Percentiles rank a stretch among this genome's conserved stretches.
phyloP scores from a whole-genome alignment of 92 coral and sea anemone species.

The Muricea muricata region DNA sequence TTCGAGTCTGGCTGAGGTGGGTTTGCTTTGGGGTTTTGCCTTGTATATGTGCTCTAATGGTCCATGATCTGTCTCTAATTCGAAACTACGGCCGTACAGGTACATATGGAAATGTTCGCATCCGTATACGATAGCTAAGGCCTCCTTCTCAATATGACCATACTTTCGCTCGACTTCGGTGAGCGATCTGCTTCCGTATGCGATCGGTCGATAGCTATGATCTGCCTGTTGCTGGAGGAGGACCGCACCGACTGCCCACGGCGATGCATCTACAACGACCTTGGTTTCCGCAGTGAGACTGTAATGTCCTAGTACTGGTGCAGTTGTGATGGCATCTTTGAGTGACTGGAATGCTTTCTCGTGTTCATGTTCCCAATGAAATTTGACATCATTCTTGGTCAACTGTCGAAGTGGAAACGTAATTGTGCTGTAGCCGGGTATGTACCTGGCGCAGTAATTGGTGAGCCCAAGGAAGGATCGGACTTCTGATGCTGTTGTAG shows the following conservation, averaged over 20 bases:
- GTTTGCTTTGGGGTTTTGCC: slow-evolving; percentile 34
- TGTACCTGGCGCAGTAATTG: slow-evolving; percentile 28
- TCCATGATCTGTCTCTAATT: slow-evolving; percentile 61
- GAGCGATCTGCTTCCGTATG: slow-evolving; percentile 52
- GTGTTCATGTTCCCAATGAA: slow-evolving; percentile 52
- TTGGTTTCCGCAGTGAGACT: slow-evolving; percentile 31
- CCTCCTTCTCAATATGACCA: slow-evolving; percentile 20
- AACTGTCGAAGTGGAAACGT: slow-evolving; percentile 50
- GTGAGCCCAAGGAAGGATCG: slow-evolving; percentile 62
- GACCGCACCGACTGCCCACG: slow-evolving; percentile 56
- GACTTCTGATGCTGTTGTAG: slow-evolving; percentile 58
- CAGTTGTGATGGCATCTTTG: slow-evolving; percentile 27
- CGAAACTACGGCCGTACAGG: slow-evolving; percentile 51
- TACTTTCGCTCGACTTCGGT: not conserved
- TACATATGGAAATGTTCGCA: slow-evolving; percentile 69
- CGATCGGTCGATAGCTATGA: slow-evolving; percentile 33
- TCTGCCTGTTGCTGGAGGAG: slow-evolving; percentile 49
- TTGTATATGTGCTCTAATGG: slow-evolving; percentile 62
- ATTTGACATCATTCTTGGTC: slow-evolving; percentile 45
- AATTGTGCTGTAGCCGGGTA: slow-evolving; percentile 62
- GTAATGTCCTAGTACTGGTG: slow-evolving; percentile 64
- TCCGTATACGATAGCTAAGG: slow-evolving; percentile 23
- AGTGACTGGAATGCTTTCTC: slow-evolving; percentile 46
- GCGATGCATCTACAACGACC: slow-evolving; percentile 61
- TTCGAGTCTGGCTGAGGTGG: slow-evolving; percentile 54